phyloP scores from a whole-genome alignment of 2,888 invertebrate species.

The Brachynemurus nebulosus region DNA sequence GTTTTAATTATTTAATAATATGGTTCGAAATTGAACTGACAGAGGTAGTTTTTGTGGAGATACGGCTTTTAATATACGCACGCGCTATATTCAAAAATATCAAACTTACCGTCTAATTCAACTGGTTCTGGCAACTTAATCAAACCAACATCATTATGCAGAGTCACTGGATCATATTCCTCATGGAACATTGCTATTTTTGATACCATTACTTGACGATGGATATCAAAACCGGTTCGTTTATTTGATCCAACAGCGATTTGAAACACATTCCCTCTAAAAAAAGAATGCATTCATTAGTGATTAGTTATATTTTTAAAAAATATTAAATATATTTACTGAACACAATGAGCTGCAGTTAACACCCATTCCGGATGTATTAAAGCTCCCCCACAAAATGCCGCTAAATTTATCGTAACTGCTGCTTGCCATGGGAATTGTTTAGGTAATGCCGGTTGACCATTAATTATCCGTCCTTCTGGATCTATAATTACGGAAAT shows the following conservation, averaged over 20 bases:
- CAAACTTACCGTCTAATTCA: slow-evolving; percentile 12
- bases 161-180: slow-evolving; percentile 11
- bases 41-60: too few relatives aligned
- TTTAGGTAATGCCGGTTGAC: slow-evolving; percentile 19
- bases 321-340: too few relatives aligned
- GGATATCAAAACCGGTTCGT: background rate
- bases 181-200: slow-evolving; percentile 13
- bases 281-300: background rate
- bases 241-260: background rate
- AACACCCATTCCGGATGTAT: slow-evolving; percentile 19
- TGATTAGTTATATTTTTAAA: background rate
- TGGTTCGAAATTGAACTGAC: too few relatives aligned
- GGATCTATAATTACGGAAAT: slow-evolving; percentile 3
- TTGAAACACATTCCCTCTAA: background rate
- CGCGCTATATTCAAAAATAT: too few relatives aligned
- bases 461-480: slow-evolving; percentile 20
- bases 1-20: too few relatives aligned
- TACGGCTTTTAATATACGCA: too few relatives aligned
- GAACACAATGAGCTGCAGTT: slow-evolving; percentile 22
- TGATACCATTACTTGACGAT: slow-evolving; percentile 2
- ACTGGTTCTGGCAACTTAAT: slow-evolving; percentile 15
- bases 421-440: slow-evolving; percentile 25
- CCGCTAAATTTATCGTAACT: slow-evolving; percentile 13
- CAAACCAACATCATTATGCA: slow-evolving; percentile 19
- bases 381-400: slow-evolving; percentile 22